Evolutionary conservation across 2,888 invertebrate species (phyloP), one percentile per base, ranked within the genome.

Genomic region (Conops quadrifasciatus): DNA sequence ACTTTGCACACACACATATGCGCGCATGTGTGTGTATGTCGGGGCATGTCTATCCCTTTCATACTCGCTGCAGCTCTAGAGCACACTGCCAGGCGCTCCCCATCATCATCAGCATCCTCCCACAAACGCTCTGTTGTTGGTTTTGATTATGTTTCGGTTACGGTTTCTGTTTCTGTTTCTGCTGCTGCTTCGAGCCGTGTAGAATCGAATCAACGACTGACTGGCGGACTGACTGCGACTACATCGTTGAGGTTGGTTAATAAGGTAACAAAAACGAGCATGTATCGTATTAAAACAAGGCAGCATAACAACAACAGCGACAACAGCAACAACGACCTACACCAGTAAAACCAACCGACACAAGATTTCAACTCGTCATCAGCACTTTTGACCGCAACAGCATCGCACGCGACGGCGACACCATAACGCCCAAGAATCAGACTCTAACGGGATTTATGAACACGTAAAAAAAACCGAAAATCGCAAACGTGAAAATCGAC

Each of bases 281-380:
- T 36, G 9, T 36, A 36, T n/a, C n/a, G n/a, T 36, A 36, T 36
- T 36, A 9, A 36, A 36, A 36, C 9, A 36, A 36, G 9, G 36
- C 36, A 36, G 16, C 24, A 11, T 16, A 59, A 19, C 26, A 71
- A 16, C 51, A 67, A 53, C 30, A 72, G 62, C 62, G 56, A 36
- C 5, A 70, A 58, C 30, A 49, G 7, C 49, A 28, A 36, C 65
- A 67, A 26, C 24, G 63, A 58, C 65, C 58, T 43, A 21, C 16
- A 45, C 67, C n/a, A 36, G 51, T 60, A 72, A 63, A 74, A 70
- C 63, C 66, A 72, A 65, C 72, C 65, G 59, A 78, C 78, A 76
- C 73, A 75, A 76, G 75, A 71, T 78, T 75, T 75, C 75, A 73
- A 75, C 76, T 76, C 75, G 76, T 76, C 76, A 58, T 73, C 67